Evolutionary conservation across 2,797 vertebrate genomes (phyloP), one percentile per base, ranked within the genome.

Genomic region (Simalia tracyae): DNA sequence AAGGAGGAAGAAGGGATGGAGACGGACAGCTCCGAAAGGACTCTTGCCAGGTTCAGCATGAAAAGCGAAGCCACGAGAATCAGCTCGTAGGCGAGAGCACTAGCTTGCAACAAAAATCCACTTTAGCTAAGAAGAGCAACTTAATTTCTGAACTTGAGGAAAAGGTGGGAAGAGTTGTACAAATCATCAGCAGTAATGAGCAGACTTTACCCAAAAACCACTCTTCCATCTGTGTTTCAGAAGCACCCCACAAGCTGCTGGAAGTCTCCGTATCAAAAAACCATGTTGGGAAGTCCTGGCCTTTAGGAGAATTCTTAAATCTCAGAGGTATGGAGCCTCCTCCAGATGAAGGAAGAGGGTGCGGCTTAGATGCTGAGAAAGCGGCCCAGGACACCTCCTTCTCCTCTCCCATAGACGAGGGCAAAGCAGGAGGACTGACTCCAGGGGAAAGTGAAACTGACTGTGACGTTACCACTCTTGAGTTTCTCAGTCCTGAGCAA

Each of bases 401-500:
- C 86, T 96, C 96, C 59, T 95, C 95, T 24, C 87, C 94, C 61
- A 90, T 95, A 87, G 96, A 94, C 57, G 94, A 94, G 85, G 94
- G 93, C 85, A 97, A 96, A 91, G 95, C 95, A 50, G 96, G 97
- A 26, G 91, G 86, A 3, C 87, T 94, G 90, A 94, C 92, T 15
- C 17, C 94, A 31, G 97, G 96, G 93, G 95, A 92, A 72, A 95
- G 87, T n/a, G 95, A 94, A 46, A 93, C 87, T 17, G 95, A 95
- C 88, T 94, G 89, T 57, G 96, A 95, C 50, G 95, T 93, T 66
- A 92, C 92, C 6, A 93, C 95, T 0, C 97, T 97, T 92, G 96
- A 96, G 92, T 95, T 97, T 92, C 95, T 96, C 42, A 97, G 91
- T 64, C 93, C 95, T 4, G 96, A 97, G 81, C 97, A 98, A 89